Evolutionary conservation across 2,888 invertebrate species (phyloP).

Genomic region (Alviniconcha strummeri): DNA sequence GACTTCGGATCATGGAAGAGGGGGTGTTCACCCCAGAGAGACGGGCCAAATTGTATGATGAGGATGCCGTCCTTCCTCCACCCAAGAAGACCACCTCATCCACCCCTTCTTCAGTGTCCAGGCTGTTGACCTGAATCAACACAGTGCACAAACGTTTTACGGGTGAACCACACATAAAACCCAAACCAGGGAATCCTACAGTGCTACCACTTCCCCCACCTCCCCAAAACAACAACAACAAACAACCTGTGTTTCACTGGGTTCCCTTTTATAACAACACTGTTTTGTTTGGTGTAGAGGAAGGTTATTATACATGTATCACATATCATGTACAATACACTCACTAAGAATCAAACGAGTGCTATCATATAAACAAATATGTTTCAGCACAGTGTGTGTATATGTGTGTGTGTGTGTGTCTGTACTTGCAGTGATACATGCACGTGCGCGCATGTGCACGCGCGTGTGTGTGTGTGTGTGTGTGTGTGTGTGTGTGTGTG

Average conservation of each 20-base stretch:
- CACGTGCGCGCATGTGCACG: not conserved
- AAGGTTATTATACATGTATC: too few relatives aligned
- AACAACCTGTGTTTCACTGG: too few relatives aligned
- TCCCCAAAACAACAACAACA: too few relatives aligned
- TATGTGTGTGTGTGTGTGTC: not conserved
- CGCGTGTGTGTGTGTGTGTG: not conserved
- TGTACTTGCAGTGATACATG: not conserved
- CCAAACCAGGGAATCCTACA: too few relatives aligned
- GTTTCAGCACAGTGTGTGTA: not conserved
- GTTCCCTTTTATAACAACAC: too few relatives aligned
- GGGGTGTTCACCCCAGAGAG: conserved; percentile 35
- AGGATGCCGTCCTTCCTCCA: conserved; percentile 36
- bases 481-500: conserved; percentile 1
- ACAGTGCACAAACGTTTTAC: too few relatives aligned
- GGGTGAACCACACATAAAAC: too few relatives aligned
- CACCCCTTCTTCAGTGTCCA: conserved; percentile 36
- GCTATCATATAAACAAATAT: too few relatives aligned
- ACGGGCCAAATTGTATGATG: conserved; percentile 33
- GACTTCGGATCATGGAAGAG: conserved; percentile 25
- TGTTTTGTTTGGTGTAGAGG: too few relatives aligned
- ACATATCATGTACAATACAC: too few relatives aligned
- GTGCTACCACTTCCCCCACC: too few relatives aligned
- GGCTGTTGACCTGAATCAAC: conserved; percentile 36
- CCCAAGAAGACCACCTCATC: conserved; percentile 43
- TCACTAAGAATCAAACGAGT: too few relatives aligned